phyloP scores from a whole-genome alignment of 2,888 invertebrate genomes.

The Pterostichus niger region DNA sequence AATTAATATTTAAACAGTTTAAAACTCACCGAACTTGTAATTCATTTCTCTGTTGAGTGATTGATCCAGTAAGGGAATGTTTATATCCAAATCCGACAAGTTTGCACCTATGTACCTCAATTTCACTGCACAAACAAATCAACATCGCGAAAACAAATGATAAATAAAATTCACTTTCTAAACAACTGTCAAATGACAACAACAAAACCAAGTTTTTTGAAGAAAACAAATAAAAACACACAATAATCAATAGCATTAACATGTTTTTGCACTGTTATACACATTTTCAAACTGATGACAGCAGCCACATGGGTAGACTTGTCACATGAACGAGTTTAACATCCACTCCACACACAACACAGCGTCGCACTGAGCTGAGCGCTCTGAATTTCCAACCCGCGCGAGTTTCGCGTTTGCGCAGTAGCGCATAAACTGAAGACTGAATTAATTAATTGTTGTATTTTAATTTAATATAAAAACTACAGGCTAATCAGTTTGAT shows the following conservation, averaged over 20 bases:
- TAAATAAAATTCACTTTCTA: conserved; percentile 7
- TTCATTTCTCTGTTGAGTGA: not conserved
- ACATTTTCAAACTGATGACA: conserved; percentile 9
- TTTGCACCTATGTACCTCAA: conserved; percentile 4
- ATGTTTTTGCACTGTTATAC: conserved; percentile 12
- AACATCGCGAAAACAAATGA: conserved; percentile 8
- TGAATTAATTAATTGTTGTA: conserved; percentile 58
- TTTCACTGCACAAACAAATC: conserved; percentile 13
- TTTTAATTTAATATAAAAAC: conserved; percentile 64
- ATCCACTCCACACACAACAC: conserved; percentile 31
- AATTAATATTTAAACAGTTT: not conserved
- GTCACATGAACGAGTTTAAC: conserved; percentile 21
- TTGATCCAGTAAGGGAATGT: conserved; percentile 12
- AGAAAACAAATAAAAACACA: not conserved
- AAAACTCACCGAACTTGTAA: not conserved
- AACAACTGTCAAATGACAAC: conserved; percentile 3
- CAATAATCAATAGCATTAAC: not conserved
- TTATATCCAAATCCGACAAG: conserved; percentile 31
- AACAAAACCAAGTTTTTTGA: conserved; percentile 11
- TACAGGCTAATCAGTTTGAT: conserved; percentile 58
- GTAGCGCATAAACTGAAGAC: not conserved
- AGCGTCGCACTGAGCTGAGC: conserved; percentile 51
- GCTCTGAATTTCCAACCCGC: conserved; percentile 41
- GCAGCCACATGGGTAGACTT: conserved; percentile 51
- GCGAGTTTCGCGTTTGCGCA: conserved; percentile 55